These are phyloP conservation scores for Drosophila acutilabella DNA, from an alignment of 2,888 invertebrate genomes.

Conservation along the genomic window DNA sequence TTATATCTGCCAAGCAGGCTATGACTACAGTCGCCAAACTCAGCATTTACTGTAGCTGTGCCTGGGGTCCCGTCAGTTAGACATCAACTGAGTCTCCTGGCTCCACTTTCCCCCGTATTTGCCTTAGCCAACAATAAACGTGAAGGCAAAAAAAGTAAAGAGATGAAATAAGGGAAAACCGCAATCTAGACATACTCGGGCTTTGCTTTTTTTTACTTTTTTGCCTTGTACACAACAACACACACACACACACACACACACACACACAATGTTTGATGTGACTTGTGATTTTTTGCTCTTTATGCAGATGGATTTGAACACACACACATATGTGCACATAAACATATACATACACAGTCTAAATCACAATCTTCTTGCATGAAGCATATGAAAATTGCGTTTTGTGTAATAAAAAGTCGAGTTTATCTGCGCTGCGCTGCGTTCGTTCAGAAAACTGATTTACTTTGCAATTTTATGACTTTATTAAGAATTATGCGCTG, in stretches of 20 bases:
- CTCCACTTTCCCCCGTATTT: neutral
- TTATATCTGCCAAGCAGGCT: slow-evolving; percentile 19
- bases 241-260: slow-evolving; percentile 49
- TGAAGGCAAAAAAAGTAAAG: neutral
- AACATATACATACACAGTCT: slow-evolving; percentile 36
- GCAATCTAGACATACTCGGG: slow-evolving; percentile 60
- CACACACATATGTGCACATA: slow-evolving; percentile 12
- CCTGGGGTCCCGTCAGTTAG: slow-evolving; percentile 40
- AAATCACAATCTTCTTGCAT: slow-evolving; percentile 64
- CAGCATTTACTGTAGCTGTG: slow-evolving; percentile 19
- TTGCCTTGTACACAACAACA: slow-evolving; percentile 14
- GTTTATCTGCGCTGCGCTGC: slow-evolving; percentile 64
- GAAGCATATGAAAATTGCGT: slow-evolving; percentile 72
- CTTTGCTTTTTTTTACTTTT: slow-evolving; percentile 22
- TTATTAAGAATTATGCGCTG: slow-evolving; percentile 75
- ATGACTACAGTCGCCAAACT: slow-evolving; percentile 18
- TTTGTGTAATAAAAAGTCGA: slow-evolving; percentile 68
- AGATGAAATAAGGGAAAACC: slow-evolving; percentile 31
- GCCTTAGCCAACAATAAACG: neutral
- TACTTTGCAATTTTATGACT: slow-evolving; percentile 72
- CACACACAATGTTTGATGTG: slow-evolving; percentile 66
- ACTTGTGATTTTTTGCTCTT: slow-evolving; percentile 60
- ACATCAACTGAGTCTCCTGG: slow-evolving; percentile 19
- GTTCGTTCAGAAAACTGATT: slow-evolving; percentile 66
- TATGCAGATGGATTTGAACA: slow-evolving; percentile 56